These are phyloP conservation scores for Choristoneura fumiferana DNA, from an alignment of 1,140 invertebrate genomes.

Conservation along the genomic window DNA sequence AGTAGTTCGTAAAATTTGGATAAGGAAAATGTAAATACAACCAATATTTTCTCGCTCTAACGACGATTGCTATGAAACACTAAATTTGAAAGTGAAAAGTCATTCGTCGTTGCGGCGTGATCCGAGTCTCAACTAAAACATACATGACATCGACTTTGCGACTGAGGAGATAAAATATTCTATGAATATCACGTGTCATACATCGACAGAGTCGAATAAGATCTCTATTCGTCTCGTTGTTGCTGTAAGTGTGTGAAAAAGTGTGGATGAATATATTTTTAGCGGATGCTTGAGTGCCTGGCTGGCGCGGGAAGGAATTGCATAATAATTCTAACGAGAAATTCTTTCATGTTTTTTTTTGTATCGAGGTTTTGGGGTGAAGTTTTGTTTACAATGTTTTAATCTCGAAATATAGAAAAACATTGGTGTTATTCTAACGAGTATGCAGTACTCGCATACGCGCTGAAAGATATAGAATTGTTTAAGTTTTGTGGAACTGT, in stretches of 20 bases:
- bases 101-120: neutral
- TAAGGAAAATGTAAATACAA: neutral
- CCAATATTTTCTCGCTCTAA: slow-evolving; percentile 1
- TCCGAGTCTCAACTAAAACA: slow-evolving; percentile 33
- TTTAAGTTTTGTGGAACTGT: too few species aligned
- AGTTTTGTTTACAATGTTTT: too few species aligned
- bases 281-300: neutral
- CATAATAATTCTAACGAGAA: slow-evolving; percentile 6
- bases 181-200: slow-evolving; percentile 55
- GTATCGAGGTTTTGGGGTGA: neutral
- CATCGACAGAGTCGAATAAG: slow-evolving; percentile 29
- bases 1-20: neutral
- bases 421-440: too few species aligned
- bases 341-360: neutral
- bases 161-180: slow-evolving; percentile 50
- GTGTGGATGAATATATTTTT: slow-evolving; percentile 24
- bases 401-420: too few species aligned
- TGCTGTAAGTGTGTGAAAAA: slow-evolving; percentile 20
- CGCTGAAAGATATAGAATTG: too few species aligned
- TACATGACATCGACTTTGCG: slow-evolving; percentile 40
- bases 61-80: neutral
- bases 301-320: neutral
- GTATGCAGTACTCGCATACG: too few species aligned
- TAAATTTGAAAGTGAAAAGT: slow-evolving; percentile 20
- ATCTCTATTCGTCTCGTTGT: slow-evolving; percentile 27